These are phyloP conservation scores for Dolichomitus sp. DNA, from an alignment of 2,888 invertebrate species.

Conservation along the genomic window DNA sequence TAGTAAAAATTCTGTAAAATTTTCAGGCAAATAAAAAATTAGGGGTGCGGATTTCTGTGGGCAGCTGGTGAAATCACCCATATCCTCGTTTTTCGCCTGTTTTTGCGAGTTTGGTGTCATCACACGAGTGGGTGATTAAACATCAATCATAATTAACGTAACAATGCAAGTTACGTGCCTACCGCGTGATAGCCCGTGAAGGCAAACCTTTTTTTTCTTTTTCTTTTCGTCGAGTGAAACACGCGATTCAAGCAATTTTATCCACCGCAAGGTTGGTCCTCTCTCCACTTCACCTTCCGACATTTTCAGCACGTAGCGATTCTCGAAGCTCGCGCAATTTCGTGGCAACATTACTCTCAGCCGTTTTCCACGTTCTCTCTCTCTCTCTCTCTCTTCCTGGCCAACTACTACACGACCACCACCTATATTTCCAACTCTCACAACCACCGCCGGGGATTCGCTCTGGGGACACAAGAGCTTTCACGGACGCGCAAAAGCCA, in stretches of 20 bases:
- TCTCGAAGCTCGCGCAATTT: slow-evolving; percentile 56
- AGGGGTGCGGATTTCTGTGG: no score
- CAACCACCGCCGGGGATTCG: slow-evolving; percentile 28
- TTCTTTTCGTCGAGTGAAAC: slow-evolving; percentile 9
- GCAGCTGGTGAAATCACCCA: no score
- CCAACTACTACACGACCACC: background rate
- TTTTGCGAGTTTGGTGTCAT: background rate
- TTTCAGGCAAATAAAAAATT: no score
- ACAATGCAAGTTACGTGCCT: background rate
- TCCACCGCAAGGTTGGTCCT: slow-evolving; percentile 22
- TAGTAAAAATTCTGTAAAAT: background rate
- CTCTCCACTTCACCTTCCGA: slow-evolving; percentile 26
- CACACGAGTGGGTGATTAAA: no score
- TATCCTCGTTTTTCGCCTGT: no score
- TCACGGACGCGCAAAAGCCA: slow-evolving; percentile 12
- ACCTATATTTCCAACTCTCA: slow-evolving; percentile 3
- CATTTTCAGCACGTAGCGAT: slow-evolving; percentile 57
- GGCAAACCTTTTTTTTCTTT: slow-evolving; percentile 4
- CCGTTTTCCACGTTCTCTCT: slow-evolving; percentile 52
- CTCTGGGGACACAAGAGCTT: slow-evolving; percentile 32
- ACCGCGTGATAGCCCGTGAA: no score
- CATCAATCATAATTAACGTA: slow-evolving; percentile 16
- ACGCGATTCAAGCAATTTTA: slow-evolving; percentile 36
- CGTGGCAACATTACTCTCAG: slow-evolving; percentile 60
- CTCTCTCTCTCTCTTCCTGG: slow-evolving; percentile 21